Conservation (phyloP, 37 sponge, comb jelly and placozoan genomes). For the Tethya wilhelma region DNA sequence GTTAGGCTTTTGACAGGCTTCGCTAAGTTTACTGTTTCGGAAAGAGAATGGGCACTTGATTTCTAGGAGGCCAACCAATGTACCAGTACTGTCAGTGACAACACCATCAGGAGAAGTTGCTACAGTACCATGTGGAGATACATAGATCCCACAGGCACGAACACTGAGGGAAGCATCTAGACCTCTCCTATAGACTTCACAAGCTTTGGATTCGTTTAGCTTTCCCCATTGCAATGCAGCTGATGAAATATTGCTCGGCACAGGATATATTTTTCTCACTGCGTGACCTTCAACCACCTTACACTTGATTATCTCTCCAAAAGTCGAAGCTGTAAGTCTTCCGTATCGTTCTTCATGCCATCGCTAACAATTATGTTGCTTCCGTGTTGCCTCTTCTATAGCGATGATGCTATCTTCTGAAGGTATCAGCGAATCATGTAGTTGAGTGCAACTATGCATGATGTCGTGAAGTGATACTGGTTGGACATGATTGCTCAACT, state of each 20-base stretch:
- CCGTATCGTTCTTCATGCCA: not conserved
- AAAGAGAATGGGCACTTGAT: constrained; percentile 5
- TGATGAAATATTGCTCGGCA: not conserved
- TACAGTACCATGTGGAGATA: not conserved
- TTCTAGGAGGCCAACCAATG: not conserved
- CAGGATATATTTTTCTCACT: not conserved
- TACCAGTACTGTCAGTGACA: not conserved
- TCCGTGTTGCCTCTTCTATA: not conserved
- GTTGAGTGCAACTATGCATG: not conserved
- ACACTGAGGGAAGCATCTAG: not conserved
- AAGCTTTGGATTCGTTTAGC: not conserved
- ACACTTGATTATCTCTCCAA: not conserved
- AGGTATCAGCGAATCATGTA: not conserved
- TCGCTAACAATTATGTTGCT: not conserved
- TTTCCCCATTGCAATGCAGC: not conserved
- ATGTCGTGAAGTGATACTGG: not conserved
- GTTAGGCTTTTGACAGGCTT: not conserved
- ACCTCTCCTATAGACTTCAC: not conserved
- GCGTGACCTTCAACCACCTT: not conserved
- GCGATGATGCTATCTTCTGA: not conserved
- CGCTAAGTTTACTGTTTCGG: not conserved
- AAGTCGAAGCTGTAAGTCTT: not conserved
- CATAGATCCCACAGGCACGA: not conserved
- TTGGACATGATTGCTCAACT: not conserved
- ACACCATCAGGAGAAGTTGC: not conserved